Evolutionary conservation across 2,113 vertebrate genomes (phyloP), one percentile per base, ranked within the genome.

Genomic region (Taurulus bubalis): DNA sequence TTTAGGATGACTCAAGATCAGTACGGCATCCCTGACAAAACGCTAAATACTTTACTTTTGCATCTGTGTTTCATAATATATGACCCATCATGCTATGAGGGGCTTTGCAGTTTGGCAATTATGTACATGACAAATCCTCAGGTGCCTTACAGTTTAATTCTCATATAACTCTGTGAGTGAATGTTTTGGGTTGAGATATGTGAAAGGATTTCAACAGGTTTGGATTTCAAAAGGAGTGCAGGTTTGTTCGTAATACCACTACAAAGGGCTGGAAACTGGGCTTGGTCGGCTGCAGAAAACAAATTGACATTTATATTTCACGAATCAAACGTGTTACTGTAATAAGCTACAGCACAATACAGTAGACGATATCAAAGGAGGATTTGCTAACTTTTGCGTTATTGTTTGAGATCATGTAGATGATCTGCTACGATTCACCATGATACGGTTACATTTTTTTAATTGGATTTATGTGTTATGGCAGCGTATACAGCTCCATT

Each of bases 131-230:
- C 89, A 91, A 92, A 93, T 94, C 90, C 93, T 93, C 91, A 94
- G 93, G 95, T 95, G 95, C 95, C 95, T 95, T 95, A 95, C 89
- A 86, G 93, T 89, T 83, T 82, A 88, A 89, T 87, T 86, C 85
- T 82, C 80, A 84, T 70, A 83, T 45, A 85, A 91, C 80, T 85
- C 68, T 84, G 71, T 53, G 85, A 84, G 80, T 87, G 79, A 89
- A 83, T 85, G 86, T 88, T 82, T 74, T 24, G 82, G 81, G 77
- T 88, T 69, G 74, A 80, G 81, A 28, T 69, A 49, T 64, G 60
- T 36, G 65, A 79, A 75, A 77, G 76, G 67, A 85, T 79, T 77
- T 79, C 87, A 59, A 82, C 82, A 80, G 79, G n/a, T n/a, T n/a
- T n/a, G 76, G 67, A 85, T 79, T 77, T 79, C 87, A 59, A 82